Evolutionary conservation across 2,888 invertebrate species (phyloP).

Genomic region (Drosophila austrosaltans): DNA sequence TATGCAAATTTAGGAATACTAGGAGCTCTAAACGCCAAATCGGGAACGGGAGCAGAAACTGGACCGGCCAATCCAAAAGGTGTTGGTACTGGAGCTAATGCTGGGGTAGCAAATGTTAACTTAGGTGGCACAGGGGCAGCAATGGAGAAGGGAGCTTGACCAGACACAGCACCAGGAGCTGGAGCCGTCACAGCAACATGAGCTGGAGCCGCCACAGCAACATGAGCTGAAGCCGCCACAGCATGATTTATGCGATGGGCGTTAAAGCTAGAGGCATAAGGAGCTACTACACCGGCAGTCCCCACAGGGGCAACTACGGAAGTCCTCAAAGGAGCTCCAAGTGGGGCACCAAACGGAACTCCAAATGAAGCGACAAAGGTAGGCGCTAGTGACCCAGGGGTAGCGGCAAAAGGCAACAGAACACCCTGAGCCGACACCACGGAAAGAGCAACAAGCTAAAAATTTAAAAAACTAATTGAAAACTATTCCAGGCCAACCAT

Average conservation of each 20-base stretch:
- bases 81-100: conserved; percentile 50
- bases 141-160: conserved; percentile 8
- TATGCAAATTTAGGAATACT: conserved; percentile 55
- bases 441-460: conserved; percentile 75
- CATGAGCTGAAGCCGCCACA: conserved; percentile 79
- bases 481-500: background rate
- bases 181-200: conserved; percentile 41
- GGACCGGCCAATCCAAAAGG: conserved; percentile 48
- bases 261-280: conserved; percentile 86
- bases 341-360: conserved; percentile 38
- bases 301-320: conserved; percentile 32
- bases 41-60: too few relatives aligned
- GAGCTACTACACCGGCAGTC: conserved; percentile 30
- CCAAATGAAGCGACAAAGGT: conserved; percentile 58
- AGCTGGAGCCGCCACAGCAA: conserved; percentile 78
- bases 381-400: conserved; percentile 49
- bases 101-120: conserved; percentile 47
- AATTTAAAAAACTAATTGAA: background rate
- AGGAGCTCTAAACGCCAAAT: conserved; percentile 22
- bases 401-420: conserved; percentile 84
- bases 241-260: conserved; percentile 91
- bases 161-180: conserved; percentile 24
- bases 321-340: conserved; percentile 47
- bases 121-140: conserved; percentile 35
- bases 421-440: conserved; percentile 81